phyloP scores from a whole-genome alignment of 2,113 vertebrate genomes.

The Mesocricetus auratus region DNA sequence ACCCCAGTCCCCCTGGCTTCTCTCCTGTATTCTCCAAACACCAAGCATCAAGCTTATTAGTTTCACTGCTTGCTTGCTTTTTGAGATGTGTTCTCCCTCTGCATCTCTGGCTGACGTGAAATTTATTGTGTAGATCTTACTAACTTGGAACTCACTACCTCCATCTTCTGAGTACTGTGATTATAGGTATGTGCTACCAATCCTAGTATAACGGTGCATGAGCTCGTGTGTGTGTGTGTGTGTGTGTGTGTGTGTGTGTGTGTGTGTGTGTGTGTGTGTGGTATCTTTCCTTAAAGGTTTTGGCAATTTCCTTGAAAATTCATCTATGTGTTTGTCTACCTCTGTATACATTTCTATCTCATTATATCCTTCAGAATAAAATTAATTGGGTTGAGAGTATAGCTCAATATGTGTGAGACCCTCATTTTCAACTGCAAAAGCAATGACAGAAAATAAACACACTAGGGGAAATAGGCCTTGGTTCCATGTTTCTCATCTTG shows the following conservation, averaged over 20 bases:
- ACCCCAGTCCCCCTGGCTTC: background rate
- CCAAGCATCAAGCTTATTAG: background rate
- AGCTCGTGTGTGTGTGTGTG: background rate
- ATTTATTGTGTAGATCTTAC: too few species aligned
- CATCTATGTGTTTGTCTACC: background rate
- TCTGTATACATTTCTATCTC: background rate
- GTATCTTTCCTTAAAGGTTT: background rate
- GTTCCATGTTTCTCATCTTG: background rate
- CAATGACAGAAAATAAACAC: background rate
- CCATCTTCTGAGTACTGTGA: background rate
- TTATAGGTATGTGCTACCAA: background rate
- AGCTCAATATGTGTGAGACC: background rate
- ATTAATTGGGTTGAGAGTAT: background rate
- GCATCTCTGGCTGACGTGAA: background rate
- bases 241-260: background rate
- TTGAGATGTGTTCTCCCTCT: background rate
- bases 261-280: background rate
- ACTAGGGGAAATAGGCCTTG: background rate
- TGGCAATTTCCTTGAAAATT: background rate
- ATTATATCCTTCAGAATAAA: background rate
- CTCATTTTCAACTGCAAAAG: background rate
- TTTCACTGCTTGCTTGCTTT: background rate
- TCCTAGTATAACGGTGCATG: background rate
- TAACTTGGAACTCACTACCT: background rate
- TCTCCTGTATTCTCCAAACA: background rate